phyloP scores from a whole-genome alignment of 2,888 invertebrate genomes.

The Punctoribates punctum region DNA sequence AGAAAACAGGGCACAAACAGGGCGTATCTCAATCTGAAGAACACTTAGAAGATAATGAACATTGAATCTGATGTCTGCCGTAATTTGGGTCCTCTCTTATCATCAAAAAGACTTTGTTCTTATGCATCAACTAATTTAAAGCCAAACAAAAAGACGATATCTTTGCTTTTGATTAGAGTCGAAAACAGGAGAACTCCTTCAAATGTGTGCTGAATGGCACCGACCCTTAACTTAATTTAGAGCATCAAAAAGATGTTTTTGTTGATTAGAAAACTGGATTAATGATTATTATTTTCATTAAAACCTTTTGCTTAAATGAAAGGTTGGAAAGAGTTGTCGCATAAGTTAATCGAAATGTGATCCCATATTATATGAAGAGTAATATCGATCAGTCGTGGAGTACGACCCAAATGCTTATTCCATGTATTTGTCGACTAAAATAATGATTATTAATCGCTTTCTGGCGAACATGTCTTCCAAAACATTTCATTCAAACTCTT shows the following conservation, averaged over 20 bases:
- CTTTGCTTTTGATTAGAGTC: slow-evolving; percentile 7
- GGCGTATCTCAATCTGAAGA: slow-evolving; percentile 27
- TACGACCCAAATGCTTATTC: background rate
- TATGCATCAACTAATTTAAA: slow-evolving; percentile 18
- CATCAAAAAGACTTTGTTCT: background rate
- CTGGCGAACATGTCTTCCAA: no score
- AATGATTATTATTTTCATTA: no score
- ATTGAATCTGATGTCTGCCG: slow-evolving; percentile 29
- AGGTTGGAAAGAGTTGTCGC: no score
- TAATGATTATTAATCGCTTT: background rate
- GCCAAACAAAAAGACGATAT: background rate
- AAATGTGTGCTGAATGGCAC: no score
- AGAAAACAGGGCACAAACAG: no score
- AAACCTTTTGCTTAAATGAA: no score
- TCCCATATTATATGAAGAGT: no score
- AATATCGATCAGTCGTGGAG: background rate
- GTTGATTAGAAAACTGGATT: background rate
- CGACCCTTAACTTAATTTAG: background rate
- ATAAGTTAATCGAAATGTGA: no score
- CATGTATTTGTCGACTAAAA: background rate
- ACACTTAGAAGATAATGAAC: slow-evolving; percentile 36
- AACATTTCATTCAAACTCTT: no score
- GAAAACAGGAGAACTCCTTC: no score
- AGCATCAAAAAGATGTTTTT: background rate
- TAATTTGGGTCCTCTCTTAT: slow-evolving; percentile 10